phyloP scores from a whole-genome alignment of 2,113 vertebrate species.

The Danio rerio region GRCz12tu NC_133189.1:41733001-41733500 shows the following conservation, averaged over 20 bases:
- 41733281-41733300: constrained; percentile 18
- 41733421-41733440: constrained; percentile 26
- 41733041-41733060: too few species aligned
- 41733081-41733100: too few species aligned
- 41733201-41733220: constrained; percentile 17
- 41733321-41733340: not conserved
- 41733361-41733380: not conserved
- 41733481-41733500: constrained; percentile 16
- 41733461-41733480: constrained; percentile 31
- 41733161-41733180: constrained; percentile 16
- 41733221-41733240: constrained; percentile 25
- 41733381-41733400: not conserved
- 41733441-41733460: not conserved
- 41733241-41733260: constrained; percentile 1
- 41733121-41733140: constrained; percentile 8
- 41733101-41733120: not conserved
- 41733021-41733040: too few species aligned
- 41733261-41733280: constrained; percentile 7
- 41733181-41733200: not conserved
- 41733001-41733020: too few species aligned
- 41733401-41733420: not conserved
- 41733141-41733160: not conserved
- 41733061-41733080: too few species aligned
- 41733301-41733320: constrained; percentile 20
- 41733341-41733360: constrained; percentile 11